Conservation (phyloP, 1,140 invertebrate genomes). For the Platorchestia sp. region DNA sequence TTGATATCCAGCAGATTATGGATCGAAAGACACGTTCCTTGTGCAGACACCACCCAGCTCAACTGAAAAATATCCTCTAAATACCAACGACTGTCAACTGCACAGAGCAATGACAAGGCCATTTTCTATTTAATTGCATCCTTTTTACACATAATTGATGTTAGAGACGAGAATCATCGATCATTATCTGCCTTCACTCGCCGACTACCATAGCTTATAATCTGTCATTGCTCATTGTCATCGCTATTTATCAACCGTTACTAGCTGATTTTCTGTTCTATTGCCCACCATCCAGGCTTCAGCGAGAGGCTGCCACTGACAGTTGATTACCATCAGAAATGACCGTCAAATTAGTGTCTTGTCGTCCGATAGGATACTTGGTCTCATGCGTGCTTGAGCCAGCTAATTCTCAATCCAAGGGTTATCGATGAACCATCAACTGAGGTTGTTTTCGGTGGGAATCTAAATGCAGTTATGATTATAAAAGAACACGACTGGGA, state of each 20-base stretch:
- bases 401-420: background rate
- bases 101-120: no score
- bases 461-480: background rate
- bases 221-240: background rate
- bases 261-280: background rate
- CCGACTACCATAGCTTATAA: background rate
- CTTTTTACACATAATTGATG: no score
- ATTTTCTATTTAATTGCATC: no score
- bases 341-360: background rate
- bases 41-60: no score
- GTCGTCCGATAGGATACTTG: background rate
- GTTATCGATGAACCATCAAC: background rate
- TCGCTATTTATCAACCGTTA: background rate
- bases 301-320: background rate
- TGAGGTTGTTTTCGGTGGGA: background rate
- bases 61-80: no score
- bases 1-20: no score
- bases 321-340: background rate
- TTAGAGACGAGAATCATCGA: background rate
- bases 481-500: background rate
- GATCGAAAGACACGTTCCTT: no score
- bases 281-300: background rate
- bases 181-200: background rate
- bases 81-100: no score
- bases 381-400: background rate